Evolutionary conservation across 2,888 invertebrate species (phyloP), one percentile per base, ranked within the genome.

Genomic region (Lasioglossum figueresi): DNA sequence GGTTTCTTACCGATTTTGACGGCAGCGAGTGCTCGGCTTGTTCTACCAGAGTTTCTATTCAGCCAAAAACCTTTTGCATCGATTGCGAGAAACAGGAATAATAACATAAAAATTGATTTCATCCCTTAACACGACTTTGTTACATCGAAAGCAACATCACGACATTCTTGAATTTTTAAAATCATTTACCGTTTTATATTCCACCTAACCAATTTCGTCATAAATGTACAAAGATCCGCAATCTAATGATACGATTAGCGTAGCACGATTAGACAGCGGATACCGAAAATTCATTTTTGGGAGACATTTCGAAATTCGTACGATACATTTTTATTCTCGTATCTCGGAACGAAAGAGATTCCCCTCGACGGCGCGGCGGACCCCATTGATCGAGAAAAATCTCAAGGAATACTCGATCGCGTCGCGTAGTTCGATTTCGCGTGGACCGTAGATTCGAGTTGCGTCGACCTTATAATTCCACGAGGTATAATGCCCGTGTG

Each of bases 391-490:
- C 16, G 34, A 52, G 14, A 76, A 78, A 34, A 78, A 27, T 48
- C 16, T 6, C 19, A 16, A 45, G 27, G 34, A 16, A 10, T 10
- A 43, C 56, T 48, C 66, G 79, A n/a, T n/a, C n/a, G 8, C 4
- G 1, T 66, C 66, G 52, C 52, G 45, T n/a, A 34, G 45, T 86
- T 86, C 66, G 59, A 80, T 81, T 80, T 88, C 74, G 66, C 48
- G 80, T 34, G 80, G 78, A 63, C 43, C 48, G 89, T 80, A 73
- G 82, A 89, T 88, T 83, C 85, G 52, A 56, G 77, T 82, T 83
- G 74, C 82, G 80, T 85, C 90, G 90, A 79, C 86, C 88, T 88
- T 89, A 90, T 89, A 88, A 90, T 89, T 85, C 88, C 79, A 76
- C 77, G 71, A 77, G 80, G 68, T 86, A 85, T 86, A 89, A 90